Evolutionary conservation across 2,113 vertebrate species (phyloP).

Genomic region (Limnothrissa miodon): DNA sequence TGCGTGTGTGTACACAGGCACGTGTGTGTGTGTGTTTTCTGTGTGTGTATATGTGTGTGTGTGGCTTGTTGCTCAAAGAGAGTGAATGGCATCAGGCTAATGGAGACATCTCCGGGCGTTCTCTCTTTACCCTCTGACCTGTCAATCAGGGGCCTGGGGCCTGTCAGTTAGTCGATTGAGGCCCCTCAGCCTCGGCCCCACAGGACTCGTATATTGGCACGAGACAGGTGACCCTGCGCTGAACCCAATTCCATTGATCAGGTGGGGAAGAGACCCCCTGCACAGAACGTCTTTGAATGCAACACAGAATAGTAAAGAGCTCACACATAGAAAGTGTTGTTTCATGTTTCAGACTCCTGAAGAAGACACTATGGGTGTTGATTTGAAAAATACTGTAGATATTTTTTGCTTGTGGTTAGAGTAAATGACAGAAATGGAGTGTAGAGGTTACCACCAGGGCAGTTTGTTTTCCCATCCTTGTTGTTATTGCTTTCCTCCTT

Average conservation of each 20-base stretch:
- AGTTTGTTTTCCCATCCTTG: neutral
- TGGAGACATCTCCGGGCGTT: constrained; percentile 3
- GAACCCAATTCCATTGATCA: constrained; percentile 1
- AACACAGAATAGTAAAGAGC: neutral
- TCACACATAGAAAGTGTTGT: neutral
- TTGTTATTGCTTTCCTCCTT: neutral
- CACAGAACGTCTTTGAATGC: neutral
- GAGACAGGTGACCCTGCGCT: neutral
- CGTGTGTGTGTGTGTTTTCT: constrained; percentile 27
- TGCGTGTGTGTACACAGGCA: neutral
- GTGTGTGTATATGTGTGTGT: neutral
- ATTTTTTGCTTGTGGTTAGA: neutral
- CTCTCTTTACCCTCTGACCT: constrained; percentile 18
- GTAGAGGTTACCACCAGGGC: neutral
- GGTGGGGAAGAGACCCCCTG: neutral
- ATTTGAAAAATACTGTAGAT: neutral
- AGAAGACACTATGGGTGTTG: neutral
- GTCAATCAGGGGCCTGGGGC: neutral
- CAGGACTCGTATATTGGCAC: constrained; percentile 6
- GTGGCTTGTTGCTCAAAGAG: constrained; percentile 7
- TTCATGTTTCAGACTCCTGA: neutral
- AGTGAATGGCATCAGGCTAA: neutral
- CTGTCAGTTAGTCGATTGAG: neutral
- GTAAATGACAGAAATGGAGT: neutral
- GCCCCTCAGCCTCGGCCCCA: neutral